Evolutionary conservation across 2,888 invertebrate genomes (phyloP), one percentile per base, ranked within the genome.

Genomic region (Colostygia pectinataria): DNA sequence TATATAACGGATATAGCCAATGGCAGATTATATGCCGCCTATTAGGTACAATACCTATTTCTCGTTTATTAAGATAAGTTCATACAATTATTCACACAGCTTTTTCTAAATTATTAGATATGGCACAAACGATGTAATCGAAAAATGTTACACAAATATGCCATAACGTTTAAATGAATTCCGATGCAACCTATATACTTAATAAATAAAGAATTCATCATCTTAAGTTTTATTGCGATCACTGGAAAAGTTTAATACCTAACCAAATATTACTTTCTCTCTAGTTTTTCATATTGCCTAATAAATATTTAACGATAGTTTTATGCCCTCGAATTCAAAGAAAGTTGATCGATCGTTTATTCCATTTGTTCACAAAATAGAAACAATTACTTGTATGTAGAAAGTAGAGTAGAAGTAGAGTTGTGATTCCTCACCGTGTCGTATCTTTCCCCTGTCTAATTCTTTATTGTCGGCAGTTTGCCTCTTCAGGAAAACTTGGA

Each of bases 371-470:
- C 46, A 29, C 38, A 24, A 52, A 46, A 52, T 29, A 43, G 42
- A 47, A 52, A 42, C 39, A 51, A 52, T 41, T 46, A 34, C 38
- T 13, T 27, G n/a, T n/a, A n/a, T n/a, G n/a, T n/a, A n/a, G n/a
- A n/a, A 41, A 52, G 45, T 44, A 24, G 36, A 45, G n/a, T n/a
- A n/a, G n/a, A 44, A 36, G 31, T 14, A 27, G 31, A 31, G 36
- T 44, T 39, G 6, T 18, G 29, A 51, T 51, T 39, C 31, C 40
- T 51, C 50, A 33, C 46, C 15, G 49, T n/a, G n/a, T 43, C 43
- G 32, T 8, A n/a, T 36, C 14, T 6, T 34, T 52, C 38, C 38
- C 47, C 12, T 36, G 34, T 34, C 46, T 53, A 43, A 43, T 32
- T 15, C 36, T 14, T 40, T 37, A 27, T 36, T 40, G 43, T 37